Evolutionary conservation across 2,797 vertebrate species (phyloP).

Genomic region (Scomberomorus guttatus): DNA sequence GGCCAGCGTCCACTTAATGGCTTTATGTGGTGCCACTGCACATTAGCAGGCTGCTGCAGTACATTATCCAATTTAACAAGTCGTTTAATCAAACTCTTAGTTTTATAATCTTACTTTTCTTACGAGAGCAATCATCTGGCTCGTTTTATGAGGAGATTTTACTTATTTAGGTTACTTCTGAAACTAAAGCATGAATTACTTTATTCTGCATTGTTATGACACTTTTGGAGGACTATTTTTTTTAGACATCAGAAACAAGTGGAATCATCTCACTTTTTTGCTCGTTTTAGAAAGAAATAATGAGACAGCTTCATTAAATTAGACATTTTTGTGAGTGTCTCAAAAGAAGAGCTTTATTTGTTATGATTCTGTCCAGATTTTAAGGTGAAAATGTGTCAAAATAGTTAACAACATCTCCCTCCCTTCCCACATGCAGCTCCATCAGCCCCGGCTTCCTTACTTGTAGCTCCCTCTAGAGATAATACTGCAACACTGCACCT

Average conservation of each 20-base stretch:
- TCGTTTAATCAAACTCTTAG: not conserved
- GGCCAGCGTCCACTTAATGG: conserved; percentile 35
- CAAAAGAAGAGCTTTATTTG: not conserved
- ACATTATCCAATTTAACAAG: conserved; percentile 17
- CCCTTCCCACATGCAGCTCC: not conserved
- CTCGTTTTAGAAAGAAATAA: not conserved
- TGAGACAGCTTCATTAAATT: not conserved
- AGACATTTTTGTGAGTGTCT: not conserved
- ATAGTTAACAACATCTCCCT: not conserved
- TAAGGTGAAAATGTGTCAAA: not conserved
- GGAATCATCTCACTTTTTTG: not conserved
- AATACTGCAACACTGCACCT: conserved; percentile 39
- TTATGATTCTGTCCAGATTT: not conserved
- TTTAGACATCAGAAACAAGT: not conserved
- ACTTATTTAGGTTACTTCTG: not conserved
- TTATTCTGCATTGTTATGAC: not conserved
- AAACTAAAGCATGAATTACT: not conserved
- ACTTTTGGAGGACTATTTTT: not conserved
- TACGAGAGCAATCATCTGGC: too few species aligned
- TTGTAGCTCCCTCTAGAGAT: conserved; percentile 73
- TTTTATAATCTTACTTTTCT: not conserved
- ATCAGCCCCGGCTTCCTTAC: conserved; percentile 26
- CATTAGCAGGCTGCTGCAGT: conserved; percentile 36
- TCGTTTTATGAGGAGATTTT: accelerated
- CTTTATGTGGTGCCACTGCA: conserved; percentile 38